Percentiles rank a stretch among this genome's conserved stretches.
Conservation (phyloP, 2,797 vertebrate genomes). For the Anas acuta region DNA sequence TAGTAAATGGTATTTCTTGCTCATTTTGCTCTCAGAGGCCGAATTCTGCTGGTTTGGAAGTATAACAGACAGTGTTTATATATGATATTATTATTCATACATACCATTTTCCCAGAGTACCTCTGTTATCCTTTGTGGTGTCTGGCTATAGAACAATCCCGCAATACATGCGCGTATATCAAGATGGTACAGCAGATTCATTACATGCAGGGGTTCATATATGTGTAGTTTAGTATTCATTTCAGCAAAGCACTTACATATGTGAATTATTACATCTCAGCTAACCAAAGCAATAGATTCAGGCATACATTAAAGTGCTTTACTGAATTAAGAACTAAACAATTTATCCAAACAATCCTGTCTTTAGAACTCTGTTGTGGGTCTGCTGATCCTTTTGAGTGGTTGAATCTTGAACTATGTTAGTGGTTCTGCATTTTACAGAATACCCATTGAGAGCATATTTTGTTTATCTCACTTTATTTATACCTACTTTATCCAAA, state of each 20-base stretch:
- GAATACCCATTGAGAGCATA: not conserved
- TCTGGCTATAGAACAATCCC: conserved; percentile 43
- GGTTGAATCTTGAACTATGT: conserved; percentile 19
- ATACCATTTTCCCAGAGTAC: conserved; percentile 39
- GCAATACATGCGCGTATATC: conserved; percentile 1
- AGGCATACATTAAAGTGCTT: conserved; percentile 54
- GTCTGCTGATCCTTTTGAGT: conserved; percentile 27
- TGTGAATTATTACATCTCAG: conserved; percentile 61
- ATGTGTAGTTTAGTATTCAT: conserved; percentile 42
- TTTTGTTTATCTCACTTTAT: conserved; percentile 32
- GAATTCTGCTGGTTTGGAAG: conserved; percentile 57
- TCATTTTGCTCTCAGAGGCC: conserved; percentile 43
- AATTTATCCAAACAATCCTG: conserved; percentile 55
- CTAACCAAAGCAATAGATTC: conserved; percentile 54
- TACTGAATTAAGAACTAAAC: conserved; percentile 65
- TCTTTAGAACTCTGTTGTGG: conserved; percentile 63
- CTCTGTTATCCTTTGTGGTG: conserved; percentile 22
- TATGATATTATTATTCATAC: conserved; percentile 62
- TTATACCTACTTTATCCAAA: conserved; percentile 25
- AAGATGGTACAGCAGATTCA: not conserved
- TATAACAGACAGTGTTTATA: conserved; percentile 59
- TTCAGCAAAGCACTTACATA: conserved; percentile 52
- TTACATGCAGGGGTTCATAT: conserved; percentile 47
- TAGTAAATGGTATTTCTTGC: conserved; percentile 55
- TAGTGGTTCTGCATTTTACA: conserved; percentile 19